A percentile compares a stretch with the other conserved stretches of the same genome.
Evolutionary conservation across 2,888 invertebrate species (phyloP).

Genomic region (Psylliodes chrysocephalus): DNA sequence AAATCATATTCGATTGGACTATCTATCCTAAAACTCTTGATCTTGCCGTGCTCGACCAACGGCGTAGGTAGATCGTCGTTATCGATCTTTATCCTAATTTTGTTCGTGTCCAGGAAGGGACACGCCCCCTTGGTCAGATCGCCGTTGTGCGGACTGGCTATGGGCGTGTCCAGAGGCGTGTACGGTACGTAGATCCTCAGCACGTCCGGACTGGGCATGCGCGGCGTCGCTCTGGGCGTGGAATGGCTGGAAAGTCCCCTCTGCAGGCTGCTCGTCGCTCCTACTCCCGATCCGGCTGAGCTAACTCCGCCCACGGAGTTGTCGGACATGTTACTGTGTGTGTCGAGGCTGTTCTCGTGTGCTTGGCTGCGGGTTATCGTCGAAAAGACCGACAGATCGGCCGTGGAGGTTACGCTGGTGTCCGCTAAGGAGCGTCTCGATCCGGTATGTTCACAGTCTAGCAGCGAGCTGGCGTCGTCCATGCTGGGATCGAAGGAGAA

Average conservation of each 20-base stretch:
- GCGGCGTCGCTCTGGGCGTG: conserved; percentile 75
- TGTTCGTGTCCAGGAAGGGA: conserved; percentile 73
- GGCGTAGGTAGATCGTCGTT: conserved; percentile 76
- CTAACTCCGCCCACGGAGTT: conserved; percentile 73
- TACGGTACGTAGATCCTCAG: conserved; percentile 85
- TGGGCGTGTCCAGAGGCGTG: conserved; percentile 69
- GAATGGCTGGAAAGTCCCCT: conserved; percentile 68
- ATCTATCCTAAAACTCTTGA: conserved; percentile 61
- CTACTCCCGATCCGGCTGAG: conserved; percentile 62
- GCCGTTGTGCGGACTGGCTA: conserved; percentile 67
- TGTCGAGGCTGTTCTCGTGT: conserved; percentile 79
- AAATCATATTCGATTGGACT: conserved; percentile 51
- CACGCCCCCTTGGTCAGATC: conserved; percentile 62
- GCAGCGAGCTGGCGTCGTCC: conserved; percentile 76
- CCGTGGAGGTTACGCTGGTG: conserved; percentile 85
- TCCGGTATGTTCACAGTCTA: conserved; percentile 70
- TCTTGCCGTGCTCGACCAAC: conserved; percentile 71
- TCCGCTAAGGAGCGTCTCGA: conserved; percentile 84
- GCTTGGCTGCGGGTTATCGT: conserved; percentile 77
- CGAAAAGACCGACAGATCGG: conserved; percentile 83
- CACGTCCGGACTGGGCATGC: conserved; percentile 76
- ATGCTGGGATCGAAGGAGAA: conserved; percentile 73
- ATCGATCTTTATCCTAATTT: conserved; percentile 77
- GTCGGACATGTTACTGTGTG: conserved; percentile 80
- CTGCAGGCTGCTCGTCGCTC: conserved; percentile 65